Base-by-base conservation (phyloP, 2,113 vertebrate genomes). In the Gambusia affinis region DNA sequence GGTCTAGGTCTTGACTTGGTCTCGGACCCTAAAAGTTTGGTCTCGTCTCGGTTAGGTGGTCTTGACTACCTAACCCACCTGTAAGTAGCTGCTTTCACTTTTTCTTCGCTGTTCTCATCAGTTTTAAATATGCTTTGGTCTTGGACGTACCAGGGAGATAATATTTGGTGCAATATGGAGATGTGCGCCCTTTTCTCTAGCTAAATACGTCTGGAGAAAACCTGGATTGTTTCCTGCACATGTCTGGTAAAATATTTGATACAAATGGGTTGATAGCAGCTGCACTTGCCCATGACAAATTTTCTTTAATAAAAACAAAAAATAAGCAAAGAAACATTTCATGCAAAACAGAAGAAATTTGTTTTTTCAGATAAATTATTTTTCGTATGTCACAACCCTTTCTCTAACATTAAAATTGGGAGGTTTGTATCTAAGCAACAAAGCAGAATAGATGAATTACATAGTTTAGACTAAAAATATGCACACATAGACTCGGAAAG, bases 381-480 rank as follows among this genome's bases (percentile, higher is more conserved):
- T 31, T 30, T 31, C 12, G 2, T 8, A 28, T 61, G 75, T 35
- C 62, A 72, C 0, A 4, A 60, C 42, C 14, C 80, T 79, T 73
- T 42, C 67, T 80, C 54, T 73, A 63, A 64, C 67, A 64, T 81
- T 75, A 29, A 85, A 69, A 80, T 72, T 29, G 12, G 76, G 70
- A 69, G 76, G 70, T 82, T 77, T 85, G 87, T 89, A 77, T 87
- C 86, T 72, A 79, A 87, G 91, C 88, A 92, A 92, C 88, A 82
- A 86, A 73, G 19, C 60, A 62, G 70, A 84, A 73, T 67, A 85
- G 75, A 78, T 75, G 67, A 77, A 69, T 73, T 76, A 73, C 70
- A 69, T 73, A 62, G 70, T 65, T 76, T 69, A 76, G 73, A 70
- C 70, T 15, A 54, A 63, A 83, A 74, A 62, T 27, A 37, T 70